Evolutionary conservation across 2,797 vertebrate species (phyloP).

Genomic region (Anguilla megastoma): DNA sequence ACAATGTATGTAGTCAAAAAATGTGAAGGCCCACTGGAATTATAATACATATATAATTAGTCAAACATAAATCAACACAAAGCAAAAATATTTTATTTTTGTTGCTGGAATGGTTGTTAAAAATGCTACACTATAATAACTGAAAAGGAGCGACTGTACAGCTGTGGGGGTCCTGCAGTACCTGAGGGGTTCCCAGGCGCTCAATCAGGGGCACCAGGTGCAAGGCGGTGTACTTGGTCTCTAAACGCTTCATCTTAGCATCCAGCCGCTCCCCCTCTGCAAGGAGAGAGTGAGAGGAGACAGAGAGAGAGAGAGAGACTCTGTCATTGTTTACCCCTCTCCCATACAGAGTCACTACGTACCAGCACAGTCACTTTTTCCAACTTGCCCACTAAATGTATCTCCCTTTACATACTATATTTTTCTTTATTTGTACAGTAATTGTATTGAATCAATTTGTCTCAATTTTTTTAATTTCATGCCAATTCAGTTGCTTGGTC

Average conservation of each 20-base stretch:
- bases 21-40: neutral
- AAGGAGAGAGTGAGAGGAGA: conserved; percentile 26
- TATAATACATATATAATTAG: neutral
- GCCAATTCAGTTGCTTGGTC: neutral
- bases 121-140: neutral
- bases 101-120: neutral
- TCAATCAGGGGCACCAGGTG: conserved; percentile 96
- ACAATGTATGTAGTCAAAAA: neutral
- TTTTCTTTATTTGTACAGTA: too few relatives aligned
- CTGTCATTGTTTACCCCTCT: too few relatives aligned
- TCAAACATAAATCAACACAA: neutral
- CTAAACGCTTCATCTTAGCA: conserved; percentile 98
- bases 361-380: neutral
- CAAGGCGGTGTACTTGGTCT: conserved; percentile 91
- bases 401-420: neutral
- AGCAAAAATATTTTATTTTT: neutral
- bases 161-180: conserved; percentile 51
- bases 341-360: neutral
- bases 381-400: neutral
- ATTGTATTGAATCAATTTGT: too few relatives aligned
- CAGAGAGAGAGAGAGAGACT: neutral
- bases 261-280: conserved; percentile 95
- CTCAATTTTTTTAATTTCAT: too few relatives aligned
- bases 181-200: conserved; percentile 95
- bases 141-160: neutral